phyloP scores from a whole-genome alignment of 2,113 vertebrate species.

The Catagonus wagneri region DNA sequence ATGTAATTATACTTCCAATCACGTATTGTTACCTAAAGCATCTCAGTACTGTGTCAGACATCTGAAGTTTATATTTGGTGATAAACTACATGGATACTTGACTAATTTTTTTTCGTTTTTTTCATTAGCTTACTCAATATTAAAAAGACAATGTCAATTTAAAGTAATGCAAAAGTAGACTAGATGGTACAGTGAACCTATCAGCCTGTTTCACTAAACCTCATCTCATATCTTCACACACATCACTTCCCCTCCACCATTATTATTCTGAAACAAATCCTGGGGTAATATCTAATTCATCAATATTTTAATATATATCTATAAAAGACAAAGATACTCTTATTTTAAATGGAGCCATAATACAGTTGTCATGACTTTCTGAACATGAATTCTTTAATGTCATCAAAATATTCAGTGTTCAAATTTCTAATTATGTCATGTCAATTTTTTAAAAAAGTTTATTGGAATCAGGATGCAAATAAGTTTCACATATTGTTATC shows the following conservation, averaged over 20 bases:
- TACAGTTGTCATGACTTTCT: conserved; percentile 22
- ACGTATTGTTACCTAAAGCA: conserved; percentile 9
- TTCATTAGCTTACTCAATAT: neutral
- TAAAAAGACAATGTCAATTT: neutral
- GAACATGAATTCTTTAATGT: conserved; percentile 19
- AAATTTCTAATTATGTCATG: conserved; percentile 33
- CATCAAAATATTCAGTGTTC: neutral
- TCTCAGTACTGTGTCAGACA: conserved; percentile 1
- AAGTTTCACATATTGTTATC: neutral
- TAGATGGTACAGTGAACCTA: neutral
- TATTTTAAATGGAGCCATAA: conserved; percentile 41
- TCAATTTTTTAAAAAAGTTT: conserved; percentile 11
- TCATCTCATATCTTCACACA: neutral
- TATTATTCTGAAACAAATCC: neutral
- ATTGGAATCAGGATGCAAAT: conserved; percentile 2
- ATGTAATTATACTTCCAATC: neutral
- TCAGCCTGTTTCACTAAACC: neutral
- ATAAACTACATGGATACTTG: neutral
- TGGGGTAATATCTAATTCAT: neutral
- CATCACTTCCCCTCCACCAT: neutral
- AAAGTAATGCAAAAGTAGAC: conserved; percentile 1
- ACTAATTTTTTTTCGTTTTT: neutral
- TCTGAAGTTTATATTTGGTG: conserved; percentile 14
- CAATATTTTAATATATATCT: neutral
- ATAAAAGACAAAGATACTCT: neutral